Evolutionary conservation across 2,888 invertebrate species (phyloP).

Genomic region (Mantis religiosa): DNA sequence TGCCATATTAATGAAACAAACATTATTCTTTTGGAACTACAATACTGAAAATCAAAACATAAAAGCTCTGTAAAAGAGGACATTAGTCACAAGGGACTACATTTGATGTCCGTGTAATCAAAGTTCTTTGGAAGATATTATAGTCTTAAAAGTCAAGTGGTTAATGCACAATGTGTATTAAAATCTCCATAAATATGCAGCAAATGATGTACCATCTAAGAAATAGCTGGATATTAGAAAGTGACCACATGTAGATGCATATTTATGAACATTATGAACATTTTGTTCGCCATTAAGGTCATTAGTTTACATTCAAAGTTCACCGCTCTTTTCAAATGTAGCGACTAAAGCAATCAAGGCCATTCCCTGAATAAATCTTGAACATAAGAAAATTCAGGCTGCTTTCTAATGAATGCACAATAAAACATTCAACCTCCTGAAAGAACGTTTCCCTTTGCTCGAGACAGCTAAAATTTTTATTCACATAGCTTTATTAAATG

Average conservation of each 20-base stretch:
- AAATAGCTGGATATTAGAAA: neutral
- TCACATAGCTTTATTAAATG: neutral
- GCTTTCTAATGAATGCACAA: neutral
- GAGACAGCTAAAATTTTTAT: neutral
- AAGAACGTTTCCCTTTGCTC: neutral
- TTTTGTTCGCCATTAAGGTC: neutral
- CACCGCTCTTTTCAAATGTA: neutral
- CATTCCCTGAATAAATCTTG: neutral
- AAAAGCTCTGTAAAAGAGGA: too few relatives aligned
- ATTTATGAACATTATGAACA: neutral
- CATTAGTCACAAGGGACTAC: too few relatives aligned
- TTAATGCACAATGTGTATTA: too few relatives aligned
- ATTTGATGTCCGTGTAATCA: too few relatives aligned
- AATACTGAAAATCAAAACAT: too few relatives aligned
- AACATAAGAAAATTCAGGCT: neutral
- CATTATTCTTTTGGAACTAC: too few relatives aligned
- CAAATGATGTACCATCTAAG: neutral
- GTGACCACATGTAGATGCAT: neutral
- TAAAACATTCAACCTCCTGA: neutral
- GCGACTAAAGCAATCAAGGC: neutral
- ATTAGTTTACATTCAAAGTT: neutral
- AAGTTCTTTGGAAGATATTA: too few relatives aligned
- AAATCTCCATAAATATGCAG: too few relatives aligned
- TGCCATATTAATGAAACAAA: too few relatives aligned
- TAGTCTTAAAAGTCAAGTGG: too few relatives aligned